These are phyloP conservation scores for Gambelia wislizenii DNA, from an alignment of 2,797 vertebrate species.

Conservation along the genomic window DNA sequence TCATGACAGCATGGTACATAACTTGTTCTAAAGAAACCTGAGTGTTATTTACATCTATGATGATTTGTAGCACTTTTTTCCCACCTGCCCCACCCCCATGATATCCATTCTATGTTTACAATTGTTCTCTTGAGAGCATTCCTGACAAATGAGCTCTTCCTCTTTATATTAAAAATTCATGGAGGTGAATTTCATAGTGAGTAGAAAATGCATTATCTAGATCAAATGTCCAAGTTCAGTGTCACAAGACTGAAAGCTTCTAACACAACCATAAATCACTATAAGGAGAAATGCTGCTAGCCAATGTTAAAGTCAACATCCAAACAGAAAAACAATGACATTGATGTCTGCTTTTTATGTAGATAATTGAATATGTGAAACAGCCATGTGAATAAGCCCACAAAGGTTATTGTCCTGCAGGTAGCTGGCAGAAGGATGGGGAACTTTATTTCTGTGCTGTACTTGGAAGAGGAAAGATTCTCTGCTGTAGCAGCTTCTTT, in stretches of 20 bases:
- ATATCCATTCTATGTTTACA: conserved; percentile 7
- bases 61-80: conserved; percentile 1
- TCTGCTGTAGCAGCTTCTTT: background rate
- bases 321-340: background rate
- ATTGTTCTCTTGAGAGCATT: conserved; percentile 23
- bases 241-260: background rate
- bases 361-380: background rate
- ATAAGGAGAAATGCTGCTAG: background rate
- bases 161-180: conserved; percentile 29
- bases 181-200: conserved; percentile 13
- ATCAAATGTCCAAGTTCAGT: background rate
- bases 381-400: background rate
- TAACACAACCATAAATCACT: conserved; percentile 23
- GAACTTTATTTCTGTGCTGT: background rate
- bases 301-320: background rate
- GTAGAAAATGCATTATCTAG: conserved; percentile 22
- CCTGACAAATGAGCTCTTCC: conserved; percentile 2
- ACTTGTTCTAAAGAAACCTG: background rate
- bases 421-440: background rate
- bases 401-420: background rate
- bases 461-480: background rate
- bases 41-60: conserved; percentile 6
- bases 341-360: conserved; percentile 10
- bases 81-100: background rate
- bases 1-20: background rate